Percentiles rank a stretch among this genome's conserved stretches.
Conservation (phyloP, 1,140 invertebrate genomes). For the Zaprionus kolodkinae region DNA sequence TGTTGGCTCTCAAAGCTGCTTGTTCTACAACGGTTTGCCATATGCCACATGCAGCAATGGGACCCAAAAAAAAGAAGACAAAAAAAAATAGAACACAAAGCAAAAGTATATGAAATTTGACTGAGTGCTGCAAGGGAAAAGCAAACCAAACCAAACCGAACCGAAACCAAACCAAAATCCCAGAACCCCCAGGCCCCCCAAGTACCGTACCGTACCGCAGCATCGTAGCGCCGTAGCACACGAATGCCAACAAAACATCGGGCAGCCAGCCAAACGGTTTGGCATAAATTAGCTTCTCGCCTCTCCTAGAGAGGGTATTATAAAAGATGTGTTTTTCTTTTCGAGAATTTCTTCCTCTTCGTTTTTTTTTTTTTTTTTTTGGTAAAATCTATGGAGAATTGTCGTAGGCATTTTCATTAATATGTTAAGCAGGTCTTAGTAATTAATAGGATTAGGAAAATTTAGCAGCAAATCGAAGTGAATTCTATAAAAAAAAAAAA, state of each 20-base stretch:
- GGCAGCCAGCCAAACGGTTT: conserved; percentile 24
- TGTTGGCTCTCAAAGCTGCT: conserved; percentile 20
- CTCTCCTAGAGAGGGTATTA: conserved; percentile 11
- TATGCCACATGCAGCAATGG: conserved; percentile 30
- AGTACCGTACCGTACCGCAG: not conserved
- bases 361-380: not conserved
- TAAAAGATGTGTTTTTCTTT: conserved; percentile 24
- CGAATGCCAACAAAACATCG: not conserved
- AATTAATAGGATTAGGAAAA: not conserved
- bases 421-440: not conserved
- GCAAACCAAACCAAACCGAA: conserved; percentile 2
- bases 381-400: not conserved
- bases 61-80: not conserved
- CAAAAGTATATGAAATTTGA: conserved; percentile 31
- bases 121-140: conserved; percentile 11
- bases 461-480: not conserved
- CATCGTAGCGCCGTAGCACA: not conserved
- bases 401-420: not conserved
- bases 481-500: not conserved
- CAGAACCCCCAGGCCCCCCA: not conserved
- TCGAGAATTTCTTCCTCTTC: not conserved
- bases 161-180: not conserved
- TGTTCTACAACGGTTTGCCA: conserved; percentile 37
- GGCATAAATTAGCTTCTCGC: conserved; percentile 28
- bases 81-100: not conserved